Conservation (phyloP, 2,888 invertebrate genomes). For the Torymus tubicola region DNA sequence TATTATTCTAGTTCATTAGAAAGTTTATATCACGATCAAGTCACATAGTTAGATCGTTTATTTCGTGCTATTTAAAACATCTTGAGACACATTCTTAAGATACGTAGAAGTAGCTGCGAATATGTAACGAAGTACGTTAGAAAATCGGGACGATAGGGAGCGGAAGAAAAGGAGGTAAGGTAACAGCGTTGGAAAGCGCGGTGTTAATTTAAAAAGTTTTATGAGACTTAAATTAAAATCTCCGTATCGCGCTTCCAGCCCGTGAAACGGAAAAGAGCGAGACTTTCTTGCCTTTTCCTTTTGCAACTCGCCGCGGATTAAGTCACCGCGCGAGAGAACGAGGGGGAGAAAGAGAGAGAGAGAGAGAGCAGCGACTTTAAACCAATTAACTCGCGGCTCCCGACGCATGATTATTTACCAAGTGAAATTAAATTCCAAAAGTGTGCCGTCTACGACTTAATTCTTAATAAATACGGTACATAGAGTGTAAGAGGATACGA, state of each 20-base stretch:
- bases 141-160: conserved; percentile 39
- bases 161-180: conserved; percentile 22
- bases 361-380: conserved; percentile 26
- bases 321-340: conserved; percentile 13
- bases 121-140: conserved; percentile 46
- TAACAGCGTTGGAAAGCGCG: conserved; percentile 24
- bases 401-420: conserved; percentile 18
- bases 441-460: background rate
- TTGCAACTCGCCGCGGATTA: conserved; percentile 17
- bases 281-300: conserved; percentile 27
- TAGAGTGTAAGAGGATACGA: too few relatives aligned
- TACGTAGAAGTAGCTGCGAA: background rate
- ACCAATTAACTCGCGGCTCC: conserved; percentile 47
- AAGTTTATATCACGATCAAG: too few relatives aligned
- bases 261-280: conserved; percentile 38
- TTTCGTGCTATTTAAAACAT: conserved; percentile 7
- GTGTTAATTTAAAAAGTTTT: conserved; percentile 59
- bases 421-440: conserved; percentile 18
- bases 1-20: too few relatives aligned
- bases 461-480: too few relatives aligned
- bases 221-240: conserved; percentile 58
- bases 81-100: conserved; percentile 1
- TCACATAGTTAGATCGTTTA: background rate
- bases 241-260: conserved; percentile 47
- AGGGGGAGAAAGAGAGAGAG: too few relatives aligned